These are phyloP conservation scores for Brachyptera risi DNA, from an alignment of 2,888 invertebrate species.

Conservation along the genomic window DNA sequence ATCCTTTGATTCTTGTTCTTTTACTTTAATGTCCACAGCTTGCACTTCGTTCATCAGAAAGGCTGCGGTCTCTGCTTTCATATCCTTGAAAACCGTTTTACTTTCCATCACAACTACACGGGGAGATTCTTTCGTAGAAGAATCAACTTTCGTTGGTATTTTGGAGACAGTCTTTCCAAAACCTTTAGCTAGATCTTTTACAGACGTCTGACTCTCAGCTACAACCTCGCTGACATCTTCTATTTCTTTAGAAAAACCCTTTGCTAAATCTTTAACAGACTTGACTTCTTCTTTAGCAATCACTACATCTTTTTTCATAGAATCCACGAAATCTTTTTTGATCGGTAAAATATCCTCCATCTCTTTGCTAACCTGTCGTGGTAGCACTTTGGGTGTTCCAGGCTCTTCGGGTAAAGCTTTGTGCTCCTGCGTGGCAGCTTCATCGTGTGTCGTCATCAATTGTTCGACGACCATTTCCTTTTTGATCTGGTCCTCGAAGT, in stretches of 20 bases:
- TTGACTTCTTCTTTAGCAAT: slow-evolving; percentile 37
- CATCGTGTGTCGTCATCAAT: slow-evolving; percentile 47
- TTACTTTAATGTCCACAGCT: too few relatives aligned
- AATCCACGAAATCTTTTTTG: slow-evolving; percentile 23
- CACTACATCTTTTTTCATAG: too few relatives aligned
- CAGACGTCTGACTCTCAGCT: too few relatives aligned
- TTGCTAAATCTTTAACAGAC: slow-evolving; percentile 25
- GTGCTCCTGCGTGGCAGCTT: slow-evolving; percentile 48
- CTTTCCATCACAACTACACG: slow-evolving; percentile 2
- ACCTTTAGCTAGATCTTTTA: too few relatives aligned
- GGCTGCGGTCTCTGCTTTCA: background rate
- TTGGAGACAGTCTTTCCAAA: background rate
- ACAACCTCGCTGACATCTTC: background rate
- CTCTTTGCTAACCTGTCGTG: slow-evolving; percentile 18
- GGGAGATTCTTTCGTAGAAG: background rate
- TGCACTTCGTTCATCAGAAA: slow-evolving; percentile 1
- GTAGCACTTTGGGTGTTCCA: slow-evolving; percentile 34
- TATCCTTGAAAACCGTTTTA: slow-evolving; percentile 2
- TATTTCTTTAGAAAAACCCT: slow-evolving; percentile 22
- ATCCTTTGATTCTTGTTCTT: background rate
- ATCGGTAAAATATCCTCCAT: slow-evolving; percentile 17
- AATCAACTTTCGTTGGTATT: background rate
- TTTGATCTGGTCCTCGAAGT: slow-evolving; percentile 58
- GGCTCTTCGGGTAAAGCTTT: slow-evolving; percentile 42
- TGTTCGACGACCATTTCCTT: slow-evolving; percentile 55